These are phyloP conservation scores for Salminus brasiliensis DNA, from an alignment of 2,113 vertebrate genomes.

Conservation along the genomic window DNA sequence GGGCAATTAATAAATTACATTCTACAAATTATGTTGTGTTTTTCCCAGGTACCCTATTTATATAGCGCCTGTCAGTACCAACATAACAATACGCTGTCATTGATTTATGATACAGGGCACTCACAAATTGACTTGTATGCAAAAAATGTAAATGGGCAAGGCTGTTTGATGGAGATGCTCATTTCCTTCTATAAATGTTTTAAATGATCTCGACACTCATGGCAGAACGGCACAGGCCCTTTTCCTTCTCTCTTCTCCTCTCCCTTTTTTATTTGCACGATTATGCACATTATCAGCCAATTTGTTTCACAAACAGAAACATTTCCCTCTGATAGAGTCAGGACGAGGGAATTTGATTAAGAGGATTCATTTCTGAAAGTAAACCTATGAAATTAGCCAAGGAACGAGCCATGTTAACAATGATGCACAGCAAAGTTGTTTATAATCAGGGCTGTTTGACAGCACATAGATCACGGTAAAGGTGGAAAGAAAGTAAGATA, in stretches of 20 bases:
- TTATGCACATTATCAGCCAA: constrained; percentile 89
- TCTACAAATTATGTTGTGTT: constrained; percentile 3
- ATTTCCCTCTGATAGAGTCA: constrained; percentile 85
- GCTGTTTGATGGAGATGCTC: constrained; percentile 83
- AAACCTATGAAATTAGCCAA: constrained; percentile 93
- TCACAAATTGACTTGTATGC: constrained; percentile 84
- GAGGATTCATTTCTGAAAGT: constrained; percentile 92
- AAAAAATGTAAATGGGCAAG: constrained; percentile 84
- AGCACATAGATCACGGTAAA: constrained; percentile 56
- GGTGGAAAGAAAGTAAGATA: constrained; percentile 55
- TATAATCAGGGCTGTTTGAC: constrained; percentile 54
- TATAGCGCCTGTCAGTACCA: constrained; percentile 29
- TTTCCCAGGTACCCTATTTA: constrained; percentile 35
- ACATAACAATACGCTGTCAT: constrained; percentile 57
- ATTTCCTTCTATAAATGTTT: constrained; percentile 80
- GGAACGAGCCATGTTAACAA: constrained; percentile 79
- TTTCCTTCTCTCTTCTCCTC: constrained; percentile 61
- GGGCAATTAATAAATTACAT: constrained; percentile 21
- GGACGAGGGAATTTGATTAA: constrained; percentile 90
- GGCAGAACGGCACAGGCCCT: constrained; percentile 38
- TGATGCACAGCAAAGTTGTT: constrained; percentile 49
- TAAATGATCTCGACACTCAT: constrained; percentile 74
- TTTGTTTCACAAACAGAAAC: constrained; percentile 85
- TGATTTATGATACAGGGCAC: constrained; percentile 81
- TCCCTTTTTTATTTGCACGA: constrained; percentile 63